phyloP scores from a whole-genome alignment of 2,113 vertebrate genomes.

The Glaucomys volans region DNA sequence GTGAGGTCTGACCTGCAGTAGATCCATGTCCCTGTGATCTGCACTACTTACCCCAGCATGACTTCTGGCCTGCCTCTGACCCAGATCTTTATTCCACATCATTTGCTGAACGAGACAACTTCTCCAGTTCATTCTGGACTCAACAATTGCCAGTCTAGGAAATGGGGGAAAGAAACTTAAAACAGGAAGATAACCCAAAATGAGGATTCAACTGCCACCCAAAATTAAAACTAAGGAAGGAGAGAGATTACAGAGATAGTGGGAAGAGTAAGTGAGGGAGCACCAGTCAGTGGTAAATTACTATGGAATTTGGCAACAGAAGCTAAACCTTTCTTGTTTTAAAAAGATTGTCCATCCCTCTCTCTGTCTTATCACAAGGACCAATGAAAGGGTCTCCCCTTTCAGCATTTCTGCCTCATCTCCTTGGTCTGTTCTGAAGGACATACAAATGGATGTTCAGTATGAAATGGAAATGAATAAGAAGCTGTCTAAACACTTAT shows the following conservation, averaged over 20 bases:
- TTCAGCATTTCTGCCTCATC: background rate
- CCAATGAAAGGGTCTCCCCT: background rate
- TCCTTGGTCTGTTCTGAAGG: conserved; percentile 3
- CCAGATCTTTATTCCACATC: background rate
- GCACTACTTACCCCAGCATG: too few relatives aligned
- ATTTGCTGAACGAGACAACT: background rate
- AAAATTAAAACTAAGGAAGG: conserved; percentile 1
- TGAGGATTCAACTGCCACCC: background rate
- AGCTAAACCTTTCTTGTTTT: background rate
- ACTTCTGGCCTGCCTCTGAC: background rate
- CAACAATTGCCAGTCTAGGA: background rate
- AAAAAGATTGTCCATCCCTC: background rate
- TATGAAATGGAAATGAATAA: conserved; percentile 41
- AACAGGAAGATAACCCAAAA: background rate
- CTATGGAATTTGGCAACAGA: background rate
- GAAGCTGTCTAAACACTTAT: conserved; percentile 9
- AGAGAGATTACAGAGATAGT: background rate
- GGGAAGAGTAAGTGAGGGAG: background rate
- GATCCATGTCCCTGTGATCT: background rate
- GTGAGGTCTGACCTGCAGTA: background rate
- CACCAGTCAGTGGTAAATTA: background rate
- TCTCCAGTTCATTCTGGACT: background rate
- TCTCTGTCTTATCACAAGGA: background rate
- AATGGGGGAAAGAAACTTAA: background rate
- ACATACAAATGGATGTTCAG: background rate